Percentiles rank a stretch among this genome's conserved stretches.
Evolutionary conservation across 2,888 invertebrate species (phyloP).

Genomic region (Amaurobius ferox): DNA sequence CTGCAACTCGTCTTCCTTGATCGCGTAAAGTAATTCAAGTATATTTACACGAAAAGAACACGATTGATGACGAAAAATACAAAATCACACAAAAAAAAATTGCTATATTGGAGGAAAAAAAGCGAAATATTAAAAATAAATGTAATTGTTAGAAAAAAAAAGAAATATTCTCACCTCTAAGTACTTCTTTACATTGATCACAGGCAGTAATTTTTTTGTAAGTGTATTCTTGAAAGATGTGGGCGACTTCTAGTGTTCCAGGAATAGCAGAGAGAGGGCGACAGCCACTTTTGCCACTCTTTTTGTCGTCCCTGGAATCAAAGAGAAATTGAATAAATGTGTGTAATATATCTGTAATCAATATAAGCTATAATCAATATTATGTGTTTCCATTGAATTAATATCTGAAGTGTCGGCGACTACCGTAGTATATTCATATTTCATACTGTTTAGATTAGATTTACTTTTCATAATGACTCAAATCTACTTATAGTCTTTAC

Average conservation of each 20-base stretch:
- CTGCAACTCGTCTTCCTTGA: no score
- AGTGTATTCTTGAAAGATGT: slow-evolving; percentile 94
- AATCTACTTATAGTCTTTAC: no score
- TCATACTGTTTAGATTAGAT: no score
- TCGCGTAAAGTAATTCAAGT: no score
- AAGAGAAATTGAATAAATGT: background rate
- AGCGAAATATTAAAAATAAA: background rate
- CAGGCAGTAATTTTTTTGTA: slow-evolving; percentile 97
- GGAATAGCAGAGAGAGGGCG: slow-evolving; percentile 57
- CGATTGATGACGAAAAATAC: background rate
- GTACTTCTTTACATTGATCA: slow-evolving; percentile 93
- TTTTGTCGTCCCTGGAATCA: slow-evolving; percentile 62
- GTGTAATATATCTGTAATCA: no score
- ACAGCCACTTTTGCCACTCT: slow-evolving; percentile 64
- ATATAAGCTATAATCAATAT: no score
- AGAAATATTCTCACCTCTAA: slow-evolving; percentile 84
- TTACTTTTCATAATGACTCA: no score
- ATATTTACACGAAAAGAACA: no score
- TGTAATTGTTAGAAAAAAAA: background rate
- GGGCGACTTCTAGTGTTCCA: slow-evolving; percentile 82
- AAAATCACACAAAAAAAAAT: background rate
- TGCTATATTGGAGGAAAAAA: background rate
- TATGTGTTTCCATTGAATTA: no score
- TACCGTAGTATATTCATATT: no score
- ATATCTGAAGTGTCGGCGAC: no score